A percentile compares a stretch with the other conserved stretches of the same genome.
Conservation (phyloP, 2,888 invertebrate genomes). For the Xestoiulus laeticollis region DNA sequence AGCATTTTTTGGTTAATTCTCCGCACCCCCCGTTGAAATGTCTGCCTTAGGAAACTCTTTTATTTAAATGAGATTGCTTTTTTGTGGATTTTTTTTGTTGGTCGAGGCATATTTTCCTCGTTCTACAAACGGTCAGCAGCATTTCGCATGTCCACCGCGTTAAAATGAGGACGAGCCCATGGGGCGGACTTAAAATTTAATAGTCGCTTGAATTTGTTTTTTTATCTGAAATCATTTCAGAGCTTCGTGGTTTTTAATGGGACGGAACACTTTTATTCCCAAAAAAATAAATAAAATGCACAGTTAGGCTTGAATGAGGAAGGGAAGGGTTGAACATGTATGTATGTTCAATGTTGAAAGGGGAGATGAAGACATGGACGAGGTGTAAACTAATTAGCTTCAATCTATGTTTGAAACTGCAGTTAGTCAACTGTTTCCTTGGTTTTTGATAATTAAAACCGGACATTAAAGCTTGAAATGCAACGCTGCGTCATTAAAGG, state of each 20-base stretch:
- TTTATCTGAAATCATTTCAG: slow-evolving; percentile 37
- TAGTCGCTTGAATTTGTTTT: background rate
- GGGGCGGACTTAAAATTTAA: slow-evolving; percentile 29
- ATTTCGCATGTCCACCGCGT: slow-evolving; percentile 8
- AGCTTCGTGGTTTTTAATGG: background rate
- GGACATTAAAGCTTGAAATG: background rate
- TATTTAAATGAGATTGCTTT: slow-evolving; percentile 14
- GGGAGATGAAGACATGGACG: too few species aligned
- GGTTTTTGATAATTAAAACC: background rate
- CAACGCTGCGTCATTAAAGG: too few species aligned
- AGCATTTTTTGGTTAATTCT: background rate
- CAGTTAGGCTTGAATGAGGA: background rate
- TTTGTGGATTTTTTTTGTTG: background rate
- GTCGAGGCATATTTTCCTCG: background rate
- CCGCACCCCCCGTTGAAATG: background rate
- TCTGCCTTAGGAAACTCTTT: background rate
- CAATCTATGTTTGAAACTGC: too few species aligned
- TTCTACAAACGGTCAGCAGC: slow-evolving; percentile 32
- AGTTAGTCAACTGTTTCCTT: background rate
- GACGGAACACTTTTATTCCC: background rate
- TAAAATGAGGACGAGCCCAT: slow-evolving; percentile 28
- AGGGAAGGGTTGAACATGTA: background rate
- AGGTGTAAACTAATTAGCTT: too few species aligned
- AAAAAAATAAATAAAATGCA: background rate
- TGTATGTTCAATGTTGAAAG: too few species aligned